phyloP scores from a whole-genome alignment of 2,888 invertebrate genomes.

The Scaptomyza caliginosa region DNA sequence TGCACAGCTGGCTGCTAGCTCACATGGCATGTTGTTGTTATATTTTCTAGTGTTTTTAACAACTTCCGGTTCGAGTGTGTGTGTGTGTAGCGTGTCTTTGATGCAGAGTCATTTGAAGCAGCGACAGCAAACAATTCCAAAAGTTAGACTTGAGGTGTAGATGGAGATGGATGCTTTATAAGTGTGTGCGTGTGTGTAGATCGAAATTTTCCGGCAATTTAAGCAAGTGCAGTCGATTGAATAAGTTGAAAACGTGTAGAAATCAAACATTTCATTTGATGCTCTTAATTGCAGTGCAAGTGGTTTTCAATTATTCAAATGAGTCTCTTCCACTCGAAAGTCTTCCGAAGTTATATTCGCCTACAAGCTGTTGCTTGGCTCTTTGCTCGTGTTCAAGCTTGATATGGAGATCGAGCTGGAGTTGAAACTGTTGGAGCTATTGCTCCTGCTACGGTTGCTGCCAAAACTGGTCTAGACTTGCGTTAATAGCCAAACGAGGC shows the following conservation, averaged over 20 bases:
- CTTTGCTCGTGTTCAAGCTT: conserved; percentile 6
- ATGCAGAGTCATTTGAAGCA: conserved; percentile 44
- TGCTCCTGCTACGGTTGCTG: conserved; percentile 40
- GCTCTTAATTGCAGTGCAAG: conserved; percentile 76
- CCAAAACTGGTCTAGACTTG: conserved; percentile 69
- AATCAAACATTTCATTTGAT: conserved; percentile 69
- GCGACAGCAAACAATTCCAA: conserved; percentile 34
- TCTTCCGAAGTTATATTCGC: conserved; percentile 34
- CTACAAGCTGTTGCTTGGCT: conserved; percentile 31
- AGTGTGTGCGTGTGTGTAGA: conserved; percentile 20
- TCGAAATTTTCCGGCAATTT: conserved; percentile 75
- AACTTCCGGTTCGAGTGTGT: conserved; percentile 30
- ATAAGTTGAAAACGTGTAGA: conserved; percentile 46
- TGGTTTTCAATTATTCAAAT: conserved; percentile 78
- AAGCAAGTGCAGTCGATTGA: conserved; percentile 56
- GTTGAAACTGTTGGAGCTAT: conserved; percentile 7
- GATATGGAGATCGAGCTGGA: conserved; percentile 9
- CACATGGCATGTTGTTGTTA: conserved; percentile 24
- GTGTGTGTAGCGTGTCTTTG: conserved; percentile 59
- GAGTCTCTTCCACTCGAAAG: conserved; percentile 58
- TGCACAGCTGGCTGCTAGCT: conserved; percentile 4
- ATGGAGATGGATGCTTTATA: conserved; percentile 19
- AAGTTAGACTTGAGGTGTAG: conserved; percentile 6
- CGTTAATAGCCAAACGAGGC: conserved; percentile 57
- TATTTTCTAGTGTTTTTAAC: conserved; percentile 10